phyloP scores from a whole-genome alignment of 2,888 invertebrate species.

The Catocala fraxini region DNA sequence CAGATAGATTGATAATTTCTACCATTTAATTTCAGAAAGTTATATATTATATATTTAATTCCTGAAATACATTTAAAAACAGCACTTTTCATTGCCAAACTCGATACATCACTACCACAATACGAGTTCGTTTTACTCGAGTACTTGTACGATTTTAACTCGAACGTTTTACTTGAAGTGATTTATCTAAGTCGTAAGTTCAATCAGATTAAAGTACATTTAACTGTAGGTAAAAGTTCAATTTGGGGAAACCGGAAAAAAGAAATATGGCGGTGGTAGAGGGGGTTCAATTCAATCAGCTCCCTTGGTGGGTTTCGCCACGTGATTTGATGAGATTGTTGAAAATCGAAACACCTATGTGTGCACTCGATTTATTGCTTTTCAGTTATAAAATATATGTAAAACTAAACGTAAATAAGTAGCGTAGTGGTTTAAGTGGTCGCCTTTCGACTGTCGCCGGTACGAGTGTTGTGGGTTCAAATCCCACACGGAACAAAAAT shows the following conservation, averaged over 20 bases:
- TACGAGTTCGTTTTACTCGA: constrained; percentile 8
- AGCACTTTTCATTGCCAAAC: constrained; percentile 20
- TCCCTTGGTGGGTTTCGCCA: constrained; percentile 74
- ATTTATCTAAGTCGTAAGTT: constrained; percentile 82
- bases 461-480: no score
- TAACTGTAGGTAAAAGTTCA: constrained; percentile 84
- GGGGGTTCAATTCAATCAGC: constrained; percentile 85
- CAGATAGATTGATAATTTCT: no score
- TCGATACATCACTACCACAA: constrained; percentile 23
- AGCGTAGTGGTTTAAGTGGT: neutral
- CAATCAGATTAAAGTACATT: constrained; percentile 87
- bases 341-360: constrained; percentile 74
- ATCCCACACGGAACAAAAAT: no score
- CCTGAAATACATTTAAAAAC: neutral
- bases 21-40: no score
- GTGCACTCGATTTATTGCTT: constrained; percentile 41
- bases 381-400: neutral
- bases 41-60: neutral
- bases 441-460: no score
- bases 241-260: constrained; percentile 79
- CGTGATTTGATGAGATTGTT: constrained; percentile 86
- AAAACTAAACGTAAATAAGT: neutral
- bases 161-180: constrained; percentile 52
- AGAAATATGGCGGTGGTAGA: constrained; percentile 83
- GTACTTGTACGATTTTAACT: constrained; percentile 44